phyloP scores from a whole-genome alignment of 2,797 vertebrate species.

The Mareca strepera region DNA sequence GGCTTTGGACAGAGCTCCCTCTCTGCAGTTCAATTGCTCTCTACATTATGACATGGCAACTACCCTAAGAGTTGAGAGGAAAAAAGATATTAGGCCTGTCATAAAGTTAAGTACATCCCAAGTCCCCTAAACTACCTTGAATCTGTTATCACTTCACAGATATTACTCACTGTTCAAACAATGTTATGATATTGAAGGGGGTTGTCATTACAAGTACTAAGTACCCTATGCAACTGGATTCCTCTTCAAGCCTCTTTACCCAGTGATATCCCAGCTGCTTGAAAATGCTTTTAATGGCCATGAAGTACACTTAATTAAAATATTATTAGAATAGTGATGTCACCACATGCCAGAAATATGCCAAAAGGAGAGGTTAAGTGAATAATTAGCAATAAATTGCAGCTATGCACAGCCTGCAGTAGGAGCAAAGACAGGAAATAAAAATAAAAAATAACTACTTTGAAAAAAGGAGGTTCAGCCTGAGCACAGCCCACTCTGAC shows the following conservation, averaged over 20 bases:
- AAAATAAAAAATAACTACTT: background rate
- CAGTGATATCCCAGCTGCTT: background rate
- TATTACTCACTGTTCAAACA: background rate
- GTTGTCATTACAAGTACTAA: background rate
- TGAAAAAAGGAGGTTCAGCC: background rate
- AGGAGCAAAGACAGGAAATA: background rate
- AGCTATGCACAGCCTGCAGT: background rate
- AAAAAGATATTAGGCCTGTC: background rate
- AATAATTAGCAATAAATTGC: background rate
- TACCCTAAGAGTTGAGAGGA: background rate
- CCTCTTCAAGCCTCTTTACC: background rate
- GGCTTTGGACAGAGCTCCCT: background rate
- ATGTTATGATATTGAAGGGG: background rate
- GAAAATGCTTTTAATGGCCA: background rate
- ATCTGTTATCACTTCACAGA: background rate
- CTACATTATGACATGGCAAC: fast-evolving
- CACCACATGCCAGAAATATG: background rate
- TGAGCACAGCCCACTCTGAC: background rate
- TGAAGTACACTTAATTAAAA: background rate
- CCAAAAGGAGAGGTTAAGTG: background rate
- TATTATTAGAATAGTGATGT: background rate
- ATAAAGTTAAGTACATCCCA: background rate
- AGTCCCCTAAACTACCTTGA: background rate
- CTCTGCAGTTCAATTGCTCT: background rate
- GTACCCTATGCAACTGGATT: background rate